phyloP scores from a whole-genome alignment of 2,888 invertebrate genomes.

The Flexamia atlantica region DNA sequence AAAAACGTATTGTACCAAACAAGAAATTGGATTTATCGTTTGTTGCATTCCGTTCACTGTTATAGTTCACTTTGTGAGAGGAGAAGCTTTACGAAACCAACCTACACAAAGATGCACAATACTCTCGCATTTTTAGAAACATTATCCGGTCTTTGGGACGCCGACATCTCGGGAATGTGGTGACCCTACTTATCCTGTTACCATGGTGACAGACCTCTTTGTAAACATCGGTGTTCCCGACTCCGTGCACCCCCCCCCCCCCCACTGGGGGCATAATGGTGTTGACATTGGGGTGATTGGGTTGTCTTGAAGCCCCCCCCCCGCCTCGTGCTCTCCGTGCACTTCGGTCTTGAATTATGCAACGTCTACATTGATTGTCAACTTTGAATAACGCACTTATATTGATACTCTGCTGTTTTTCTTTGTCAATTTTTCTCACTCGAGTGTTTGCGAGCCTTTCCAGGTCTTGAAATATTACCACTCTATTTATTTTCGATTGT shows the following conservation, averaged over 20 bases:
- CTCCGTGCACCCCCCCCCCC: background rate
- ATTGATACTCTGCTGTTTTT: background rate
- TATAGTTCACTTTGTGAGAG: too few species aligned
- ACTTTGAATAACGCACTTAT: slow-evolving; percentile 47
- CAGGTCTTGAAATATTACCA: too few species aligned
- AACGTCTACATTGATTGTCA: slow-evolving; percentile 40
- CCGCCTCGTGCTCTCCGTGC: background rate
- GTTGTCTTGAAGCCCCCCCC: slow-evolving; percentile 38
- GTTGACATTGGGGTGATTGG: slow-evolving; percentile 55
- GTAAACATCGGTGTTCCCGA: slow-evolving; percentile 15
- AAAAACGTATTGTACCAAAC: too few species aligned
- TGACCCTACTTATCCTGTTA: slow-evolving; percentile 10
- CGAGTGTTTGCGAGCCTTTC: background rate
- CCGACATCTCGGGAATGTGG: background rate
- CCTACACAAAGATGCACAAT: too few species aligned
- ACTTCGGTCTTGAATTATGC: slow-evolving; percentile 32
- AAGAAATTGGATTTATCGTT: too few species aligned
- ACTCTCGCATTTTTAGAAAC: too few species aligned
- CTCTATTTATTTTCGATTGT: too few species aligned
- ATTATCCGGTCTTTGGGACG: background rate
- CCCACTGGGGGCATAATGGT: slow-evolving; percentile 26
- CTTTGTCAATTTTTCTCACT: background rate
- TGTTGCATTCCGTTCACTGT: too few species aligned
- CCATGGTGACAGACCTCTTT: slow-evolving; percentile 44
- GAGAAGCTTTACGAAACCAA: too few species aligned